Evolutionary conservation across 2,888 invertebrate genomes (phyloP), one percentile per base, ranked within the genome.

Genomic region (Tetrapedia diversipes): DNA sequence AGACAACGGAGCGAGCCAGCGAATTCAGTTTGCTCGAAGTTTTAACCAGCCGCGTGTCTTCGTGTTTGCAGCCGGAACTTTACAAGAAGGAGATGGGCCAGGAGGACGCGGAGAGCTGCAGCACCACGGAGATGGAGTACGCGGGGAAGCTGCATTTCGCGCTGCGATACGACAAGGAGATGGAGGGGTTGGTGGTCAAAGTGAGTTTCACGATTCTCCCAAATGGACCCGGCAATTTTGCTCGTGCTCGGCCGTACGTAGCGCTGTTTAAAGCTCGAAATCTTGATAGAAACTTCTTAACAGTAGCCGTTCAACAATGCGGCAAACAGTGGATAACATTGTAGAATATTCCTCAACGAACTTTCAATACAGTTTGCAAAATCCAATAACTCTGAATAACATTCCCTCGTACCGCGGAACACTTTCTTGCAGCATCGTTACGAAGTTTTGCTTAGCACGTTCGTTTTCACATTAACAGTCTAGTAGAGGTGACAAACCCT

Each of bases 121-220:
- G 93, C 66, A 92, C 92, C 22, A 94, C 94, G 1, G 95, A 95
- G 77, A 92, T 95, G 92, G 95, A 96, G 86, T 95, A 95, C 87
- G 95, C 95, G 71, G 97, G 97, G 11, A 96, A 96, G 88, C 93
- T 97, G 60, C 96, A 96, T 88, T 97, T 97, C 89, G 95, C 96
- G 2, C 93, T 97, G 14, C 94, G 95, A 67, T 97, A 97, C 91
- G 96, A 96, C 87, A 95, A 95, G 81, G 96, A 97, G 85, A 95
- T 96, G 27, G 96, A 97, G 86, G 96, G 95, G 7, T 94, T 97
- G 1, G 94, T 96, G 51, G 96, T 97, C 1, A 96, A 95, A 94
- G 96, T 97, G 89, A 91, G 92, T 83, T 79, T 45, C 39, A n/a
- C 16, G 22, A 64, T 64, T 79, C 67, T 19, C n/a, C 14, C 27